Evolutionary conservation across 2,797 vertebrate genomes (phyloP).

Genomic region (Chloroceryle amazona): DNA sequence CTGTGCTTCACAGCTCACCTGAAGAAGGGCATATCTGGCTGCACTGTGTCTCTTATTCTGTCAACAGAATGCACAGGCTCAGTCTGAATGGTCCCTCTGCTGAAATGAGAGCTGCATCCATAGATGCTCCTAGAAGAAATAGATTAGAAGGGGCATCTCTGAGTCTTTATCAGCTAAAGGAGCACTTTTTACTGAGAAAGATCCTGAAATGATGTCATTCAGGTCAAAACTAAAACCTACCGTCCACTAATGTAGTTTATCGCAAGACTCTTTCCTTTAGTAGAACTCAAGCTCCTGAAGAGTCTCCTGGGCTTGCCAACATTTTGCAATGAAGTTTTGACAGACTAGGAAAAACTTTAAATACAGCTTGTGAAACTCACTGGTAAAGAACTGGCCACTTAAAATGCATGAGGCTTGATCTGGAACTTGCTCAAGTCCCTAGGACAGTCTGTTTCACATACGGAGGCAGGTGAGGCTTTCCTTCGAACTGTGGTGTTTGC

Average conservation of each 20-base stretch:
- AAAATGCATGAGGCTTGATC: neutral
- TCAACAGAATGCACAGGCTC: neutral
- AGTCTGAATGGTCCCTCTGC: neutral
- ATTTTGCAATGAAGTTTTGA: neutral
- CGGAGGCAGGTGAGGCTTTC: neutral
- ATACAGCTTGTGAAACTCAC: neutral
- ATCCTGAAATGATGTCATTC: neutral
- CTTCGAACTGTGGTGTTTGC: neutral
- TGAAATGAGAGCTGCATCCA: neutral
- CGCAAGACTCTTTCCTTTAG: neutral
- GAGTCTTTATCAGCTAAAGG: neutral
- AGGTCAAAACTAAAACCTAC: neutral
- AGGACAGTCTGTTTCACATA: neutral
- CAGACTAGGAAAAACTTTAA: neutral
- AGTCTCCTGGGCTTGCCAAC: neutral
- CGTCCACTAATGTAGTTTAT: neutral
- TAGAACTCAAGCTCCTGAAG: neutral
- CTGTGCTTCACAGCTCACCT: neutral
- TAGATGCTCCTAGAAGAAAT: neutral
- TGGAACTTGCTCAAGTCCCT: neutral
- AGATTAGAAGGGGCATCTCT: neutral
- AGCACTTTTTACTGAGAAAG: neutral
- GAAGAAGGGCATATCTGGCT: neutral
- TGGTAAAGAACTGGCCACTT: neutral
- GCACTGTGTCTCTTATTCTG: neutral